Evolutionary conservation across 2,888 invertebrate species (phyloP).

Genomic region (Lamellibrachia satsuma): DNA sequence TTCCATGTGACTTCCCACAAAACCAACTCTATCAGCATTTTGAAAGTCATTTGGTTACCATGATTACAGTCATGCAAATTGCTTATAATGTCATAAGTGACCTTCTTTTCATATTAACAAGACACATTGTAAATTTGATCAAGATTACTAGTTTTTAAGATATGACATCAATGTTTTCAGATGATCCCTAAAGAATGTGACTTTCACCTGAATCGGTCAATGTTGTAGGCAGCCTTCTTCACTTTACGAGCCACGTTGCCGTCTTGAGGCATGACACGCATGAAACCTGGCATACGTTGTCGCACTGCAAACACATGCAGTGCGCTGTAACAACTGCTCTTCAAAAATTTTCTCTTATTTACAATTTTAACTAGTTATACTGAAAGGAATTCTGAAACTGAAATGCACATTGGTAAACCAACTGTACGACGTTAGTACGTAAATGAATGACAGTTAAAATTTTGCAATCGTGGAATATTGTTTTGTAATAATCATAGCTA

Average conservation of each 20-base stretch:
- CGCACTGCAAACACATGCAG: conserved; percentile 45
- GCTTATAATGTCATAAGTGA: no score
- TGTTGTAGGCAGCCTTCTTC: conserved; percentile 79
- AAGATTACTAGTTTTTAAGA: neutral
- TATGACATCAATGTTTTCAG: neutral
- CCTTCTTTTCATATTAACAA: no score
- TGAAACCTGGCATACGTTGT: conserved; percentile 74
- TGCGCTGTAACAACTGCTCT: neutral
- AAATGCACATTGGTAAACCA: neutral
- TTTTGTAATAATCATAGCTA: neutral
- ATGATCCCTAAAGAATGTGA: neutral
- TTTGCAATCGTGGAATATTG: neutral
- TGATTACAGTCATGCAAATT: no score
- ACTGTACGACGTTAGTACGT: neutral
- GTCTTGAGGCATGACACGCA: conserved; percentile 81
- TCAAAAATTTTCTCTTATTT: neutral
- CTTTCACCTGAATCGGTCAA: conserved; percentile 75
- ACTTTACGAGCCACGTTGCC: conserved; percentile 79
- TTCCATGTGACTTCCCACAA: no score
- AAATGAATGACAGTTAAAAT: neutral
- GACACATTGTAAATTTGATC: no score
- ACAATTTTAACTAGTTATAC: neutral
- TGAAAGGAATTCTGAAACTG: neutral
- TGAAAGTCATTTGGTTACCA: no score
- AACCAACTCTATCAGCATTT: no score